Evolutionary conservation across 1,140 invertebrate genomes (phyloP), one percentile per base, ranked within the genome.

Genomic region (Heliothis subflexa): DNA sequence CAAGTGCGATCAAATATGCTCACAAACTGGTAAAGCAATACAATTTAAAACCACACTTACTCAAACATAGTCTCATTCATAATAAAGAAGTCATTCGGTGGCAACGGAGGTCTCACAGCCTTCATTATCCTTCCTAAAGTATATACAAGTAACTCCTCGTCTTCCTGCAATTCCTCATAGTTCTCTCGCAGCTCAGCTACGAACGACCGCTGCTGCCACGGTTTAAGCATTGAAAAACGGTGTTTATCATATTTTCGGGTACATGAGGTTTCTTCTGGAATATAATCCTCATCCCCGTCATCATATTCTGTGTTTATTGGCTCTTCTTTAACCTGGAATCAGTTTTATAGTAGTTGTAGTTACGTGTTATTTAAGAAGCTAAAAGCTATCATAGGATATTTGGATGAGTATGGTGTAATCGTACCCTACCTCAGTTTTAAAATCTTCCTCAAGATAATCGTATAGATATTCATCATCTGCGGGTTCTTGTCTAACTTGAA

Each of bases 91-190:
- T 90, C 88, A 28, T 73, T 62, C 3, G 92, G 92, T 10, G 83
- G 85, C 16, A 80, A 76, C 2, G 91, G 91, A 11, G 83, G 79
- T 52, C 92, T 91, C 0, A 85, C 74, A 45, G 71, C 79, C 59
- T 83, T 86, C 92, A 93, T 94, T 5, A 94, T 87, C 49, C 87
- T 84, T 11, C 85, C 83, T 1, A 93, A 70, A 16, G 85, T 83
- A 18, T 84, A 83, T 10, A 92, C 76, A 1, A 93, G 75, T 7
- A 85, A 64, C 13, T 90, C 83, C 12, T 80, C 71, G 80, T 91
- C 81, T 1, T 83, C 70, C 49, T 49, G 78, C 59, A 93, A 78
- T 18, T 92, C 88, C 2, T 87, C 88, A 62, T 89, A 90, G 13
- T 86, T 40, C 11, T 90, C 73, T 28, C 81, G 82, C 5, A 93